These are phyloP conservation scores for Eupleurogrammus muticus DNA, from an alignment of 2,797 vertebrate species.

Conservation along the genomic window DNA sequence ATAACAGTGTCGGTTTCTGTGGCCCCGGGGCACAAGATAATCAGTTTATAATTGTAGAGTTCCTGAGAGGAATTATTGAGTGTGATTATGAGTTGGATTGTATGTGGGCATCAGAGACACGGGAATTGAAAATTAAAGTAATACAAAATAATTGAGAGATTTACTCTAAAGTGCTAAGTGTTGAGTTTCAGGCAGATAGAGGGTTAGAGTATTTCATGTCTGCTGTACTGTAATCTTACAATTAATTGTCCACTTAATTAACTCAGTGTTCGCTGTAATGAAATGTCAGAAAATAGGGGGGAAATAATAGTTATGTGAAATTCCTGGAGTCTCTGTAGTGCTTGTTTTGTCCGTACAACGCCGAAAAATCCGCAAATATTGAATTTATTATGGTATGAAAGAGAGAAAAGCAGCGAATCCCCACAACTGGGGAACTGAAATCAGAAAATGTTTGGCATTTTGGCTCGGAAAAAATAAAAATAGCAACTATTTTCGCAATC, in stretches of 20 bases:
- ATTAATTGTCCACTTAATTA: neutral
- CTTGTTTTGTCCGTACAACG: neutral
- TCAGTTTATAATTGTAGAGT: conserved; percentile 55
- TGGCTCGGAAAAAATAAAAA: neutral
- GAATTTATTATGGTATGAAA: neutral
- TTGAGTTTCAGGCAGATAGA: neutral
- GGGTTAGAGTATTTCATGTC: neutral
- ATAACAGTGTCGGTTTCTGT: conserved; percentile 37
- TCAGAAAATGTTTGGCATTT: too few relatives aligned
- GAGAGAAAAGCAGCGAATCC: conserved; percentile 1
- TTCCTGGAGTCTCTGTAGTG: neutral
- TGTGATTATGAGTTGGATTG: conserved; percentile 39
- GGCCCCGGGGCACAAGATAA: conserved; percentile 42
- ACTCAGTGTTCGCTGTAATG: neutral
- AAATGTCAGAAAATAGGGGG: neutral
- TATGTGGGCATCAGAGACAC: neutral
- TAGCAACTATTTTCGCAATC: too few relatives aligned
- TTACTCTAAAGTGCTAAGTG: neutral
- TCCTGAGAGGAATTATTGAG: conserved; percentile 40
- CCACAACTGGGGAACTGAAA: neutral
- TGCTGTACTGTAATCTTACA: neutral
- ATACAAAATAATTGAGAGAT: conserved; percentile 4
- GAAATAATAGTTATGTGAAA: neutral
- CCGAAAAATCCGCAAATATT: neutral
- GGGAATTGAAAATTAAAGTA: conserved; percentile 9